These are phyloP conservation scores for Heliconius charithonia DNA, from an alignment of 2,888 invertebrate genomes.

Conservation along the genomic window DNA sequence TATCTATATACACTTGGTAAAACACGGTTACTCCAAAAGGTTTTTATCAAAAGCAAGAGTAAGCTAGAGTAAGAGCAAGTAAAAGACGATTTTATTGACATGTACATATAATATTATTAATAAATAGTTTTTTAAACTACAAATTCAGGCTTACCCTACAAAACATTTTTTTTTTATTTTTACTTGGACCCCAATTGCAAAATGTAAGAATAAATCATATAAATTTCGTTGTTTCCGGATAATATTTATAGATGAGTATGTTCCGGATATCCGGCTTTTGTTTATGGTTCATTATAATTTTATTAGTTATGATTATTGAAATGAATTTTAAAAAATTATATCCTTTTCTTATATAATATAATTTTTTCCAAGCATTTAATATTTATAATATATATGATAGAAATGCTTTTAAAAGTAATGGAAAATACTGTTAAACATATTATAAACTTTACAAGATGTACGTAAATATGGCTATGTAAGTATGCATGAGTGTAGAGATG, in stretches of 20 bases:
- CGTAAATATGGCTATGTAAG: background rate
- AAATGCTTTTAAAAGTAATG: background rate
- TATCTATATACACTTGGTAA: too few relatives aligned
- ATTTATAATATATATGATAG: too few relatives aligned
- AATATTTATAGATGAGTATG: constrained; percentile 6
- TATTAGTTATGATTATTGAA: background rate
- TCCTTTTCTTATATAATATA: background rate
- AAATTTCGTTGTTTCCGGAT: constrained; percentile 10
- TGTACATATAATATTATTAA: too few relatives aligned
- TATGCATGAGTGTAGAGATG: too few relatives aligned
- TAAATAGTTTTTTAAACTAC: too few relatives aligned
- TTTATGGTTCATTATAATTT: constrained; percentile 5
- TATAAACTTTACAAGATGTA: background rate
- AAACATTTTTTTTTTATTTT: too few relatives aligned
- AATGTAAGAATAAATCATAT: constrained; percentile 7
- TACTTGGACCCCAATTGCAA: constrained; percentile 3
- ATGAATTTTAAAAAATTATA: background rate
- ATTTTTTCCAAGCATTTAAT: background rate
- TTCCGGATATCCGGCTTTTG: constrained; percentile 14
- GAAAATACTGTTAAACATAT: background rate
- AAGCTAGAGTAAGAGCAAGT: too few relatives aligned
- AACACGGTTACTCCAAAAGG: too few relatives aligned
- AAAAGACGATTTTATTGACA: too few relatives aligned
- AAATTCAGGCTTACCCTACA: background rate
- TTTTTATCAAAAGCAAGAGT: too few relatives aligned